A percentile compares a stretch with the other conserved stretches of the same genome.
Conservation (phyloP, 2,113 vertebrate species). For the Thalassarche chlororhynchos region DNA sequence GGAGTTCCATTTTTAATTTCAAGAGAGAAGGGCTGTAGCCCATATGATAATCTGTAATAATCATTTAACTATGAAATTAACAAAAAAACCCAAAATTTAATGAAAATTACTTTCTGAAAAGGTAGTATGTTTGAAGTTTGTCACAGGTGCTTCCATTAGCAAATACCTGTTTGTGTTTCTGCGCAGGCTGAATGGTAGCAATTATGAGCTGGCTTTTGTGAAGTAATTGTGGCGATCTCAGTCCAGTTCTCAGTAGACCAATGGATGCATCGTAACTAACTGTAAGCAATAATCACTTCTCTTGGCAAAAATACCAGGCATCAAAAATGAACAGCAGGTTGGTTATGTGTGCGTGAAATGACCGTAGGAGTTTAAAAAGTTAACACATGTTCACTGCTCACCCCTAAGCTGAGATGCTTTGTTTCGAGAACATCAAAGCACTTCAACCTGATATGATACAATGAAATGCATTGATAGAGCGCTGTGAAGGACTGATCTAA, state of each 20-base stretch:
- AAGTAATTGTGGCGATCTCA: background rate
- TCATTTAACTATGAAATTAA: background rate
- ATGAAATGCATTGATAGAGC: background rate
- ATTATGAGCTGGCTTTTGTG: background rate
- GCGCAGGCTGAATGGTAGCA: accelerated
- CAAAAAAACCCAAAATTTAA: background rate
- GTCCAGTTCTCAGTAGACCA: background rate
- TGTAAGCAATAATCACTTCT: background rate
- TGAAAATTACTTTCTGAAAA: background rate
- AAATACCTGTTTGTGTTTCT: background rate
- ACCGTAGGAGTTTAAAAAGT: background rate
- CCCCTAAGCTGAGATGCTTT: background rate
- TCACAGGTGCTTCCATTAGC: background rate
- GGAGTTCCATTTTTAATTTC: background rate
- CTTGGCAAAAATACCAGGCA: background rate
- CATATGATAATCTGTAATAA: background rate
- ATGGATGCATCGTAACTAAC: background rate
- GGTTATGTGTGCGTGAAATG: background rate
- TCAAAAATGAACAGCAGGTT: background rate
- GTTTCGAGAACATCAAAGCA: background rate
- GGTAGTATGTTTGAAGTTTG: background rate
- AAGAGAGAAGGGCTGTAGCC: background rate
- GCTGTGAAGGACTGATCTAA: background rate
- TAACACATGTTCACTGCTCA: background rate
- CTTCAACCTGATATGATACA: background rate